phyloP scores from a whole-genome alignment of 2,888 invertebrate species.

The Enchytraeus crypticus region DNA sequence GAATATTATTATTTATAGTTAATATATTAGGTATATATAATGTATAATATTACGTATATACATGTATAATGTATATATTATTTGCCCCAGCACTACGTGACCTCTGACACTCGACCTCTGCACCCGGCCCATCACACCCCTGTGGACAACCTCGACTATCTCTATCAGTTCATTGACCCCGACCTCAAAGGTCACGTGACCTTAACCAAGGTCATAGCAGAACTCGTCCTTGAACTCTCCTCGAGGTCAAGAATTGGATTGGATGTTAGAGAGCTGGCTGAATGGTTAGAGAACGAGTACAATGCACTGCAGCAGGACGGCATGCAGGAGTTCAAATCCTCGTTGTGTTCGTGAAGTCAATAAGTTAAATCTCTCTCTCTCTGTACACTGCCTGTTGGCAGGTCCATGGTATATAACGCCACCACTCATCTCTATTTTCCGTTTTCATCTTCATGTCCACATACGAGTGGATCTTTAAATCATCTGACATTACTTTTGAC shows the following conservation, averaged over 20 bases:
- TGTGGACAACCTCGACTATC: slow-evolving; percentile 45
- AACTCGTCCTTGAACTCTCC: slow-evolving; percentile 35
- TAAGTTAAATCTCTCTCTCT: neutral
- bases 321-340: slow-evolving; percentile 7
- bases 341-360: neutral
- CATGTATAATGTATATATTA: too few relatives aligned
- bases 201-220: slow-evolving; percentile 33
- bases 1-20: too few relatives aligned
- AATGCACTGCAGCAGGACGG: slow-evolving; percentile 13
- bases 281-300: slow-evolving; percentile 11
- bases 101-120: neutral
- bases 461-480: too few relatives aligned
- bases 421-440: too few relatives aligned
- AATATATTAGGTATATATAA: too few relatives aligned
- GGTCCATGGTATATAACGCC: too few relatives aligned
- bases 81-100: neutral
- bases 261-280: slow-evolving; percentile 29
- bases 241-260: slow-evolving; percentile 37
- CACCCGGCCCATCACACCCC: slow-evolving; percentile 46
- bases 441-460: too few relatives aligned
- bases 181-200: slow-evolving; percentile 36
- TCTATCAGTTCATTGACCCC: slow-evolving; percentile 43
- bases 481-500: neutral
- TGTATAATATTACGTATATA: too few relatives aligned
- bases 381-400: too few relatives aligned